Evolutionary conservation across 2,113 vertebrate species (phyloP), one percentile per base, ranked within the genome.

Genomic region (Nerophis ophidion): DNA sequence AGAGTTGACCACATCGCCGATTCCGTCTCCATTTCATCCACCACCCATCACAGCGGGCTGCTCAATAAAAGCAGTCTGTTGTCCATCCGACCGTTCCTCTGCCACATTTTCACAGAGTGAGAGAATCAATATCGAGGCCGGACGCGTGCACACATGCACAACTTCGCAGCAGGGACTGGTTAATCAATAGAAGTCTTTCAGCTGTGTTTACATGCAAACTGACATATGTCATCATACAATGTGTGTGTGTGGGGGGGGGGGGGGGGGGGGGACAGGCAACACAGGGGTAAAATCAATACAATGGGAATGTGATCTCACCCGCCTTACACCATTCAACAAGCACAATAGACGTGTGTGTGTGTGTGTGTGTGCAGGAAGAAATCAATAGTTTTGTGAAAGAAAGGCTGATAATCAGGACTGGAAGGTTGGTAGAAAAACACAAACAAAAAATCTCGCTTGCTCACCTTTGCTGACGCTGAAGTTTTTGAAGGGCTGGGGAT

Each of bases 391-490:
- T 46, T 66, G 57, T 59, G 70, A 60, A 46, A 64, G 53, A 38
- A 57, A 44, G 58, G 56, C 65, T 61, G 59, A 75, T 46, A 50
- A 17, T 68, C 48, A 71, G 70, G 63, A 61, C 12, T 57, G 44
- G 51, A 75, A 65, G 60, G 49, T 35, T 52, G 56, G 34, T 62
- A 63, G 64, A 26, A 26, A 26, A 26, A 26, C 1, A 26, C 1
- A 26, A 26, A 26, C 1, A 26, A 26, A 26, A 26, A 26, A 55
- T 69, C 16, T 61, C 34, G 19, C 48, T 51, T 7, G 14, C 80
- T 79, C 75, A 92, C 91, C 91, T 78, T 72, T 71, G 64, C 80
- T 83, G 38, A 60, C 62, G 2, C 78, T 88, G 86, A 89, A 85
- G 81, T 76, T 86, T 48, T 79, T 73, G 51, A 89, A 86, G 15